Evolutionary conservation across 1,140 invertebrate genomes (phyloP), one percentile per base, ranked within the genome.

Genomic region (Drosophila oshimai): DNA sequence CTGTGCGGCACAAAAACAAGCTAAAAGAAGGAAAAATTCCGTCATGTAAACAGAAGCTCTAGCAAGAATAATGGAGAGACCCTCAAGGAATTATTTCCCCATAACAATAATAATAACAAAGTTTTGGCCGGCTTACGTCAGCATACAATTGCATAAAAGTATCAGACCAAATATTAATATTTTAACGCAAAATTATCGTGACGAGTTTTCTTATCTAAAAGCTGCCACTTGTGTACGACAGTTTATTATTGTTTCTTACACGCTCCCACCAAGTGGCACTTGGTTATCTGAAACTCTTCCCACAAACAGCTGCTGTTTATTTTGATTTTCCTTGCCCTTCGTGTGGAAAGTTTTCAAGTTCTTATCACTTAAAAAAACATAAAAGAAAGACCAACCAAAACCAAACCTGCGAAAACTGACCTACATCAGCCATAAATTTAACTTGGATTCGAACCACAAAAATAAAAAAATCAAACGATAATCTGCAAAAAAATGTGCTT

Each of bases 341-440:
- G n/a, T 18, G 33, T 42, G 61, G 64, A 68, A 68, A 67, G 61
- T 65, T 65, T 65, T 49, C 4, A 26, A 33, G 34, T 55, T 53
- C 55, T 69, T 70, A 74, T 64, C 74, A 20, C 3, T 42, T 10
- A 20, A 41, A 39, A 26, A 12, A 20, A 69, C 42, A 33, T 36
- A 24, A 4, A 39, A 34, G 0, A 34, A 24, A 18, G n/a, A 29
- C 6, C 28, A 29, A 37, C 29, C 17, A 26, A 41, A 10, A 0
- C 50, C 31, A 42, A 42, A 46, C 22, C 51, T 24, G 42, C 49
- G 34, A 61, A 62, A 74, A 74, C 78, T 83, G 78, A 83, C 78
- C 78, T 83, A 74, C 78, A 69, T 70, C 50, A 74, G 33, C 12
- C 24, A 70, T 54, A 62, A 64, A 53, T 53, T 49, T 13, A 69